Evolutionary conservation across 2,797 vertebrate genomes (phyloP), one percentile per base, ranked within the genome.

Genomic region (Enteromius argenteus): DNA sequence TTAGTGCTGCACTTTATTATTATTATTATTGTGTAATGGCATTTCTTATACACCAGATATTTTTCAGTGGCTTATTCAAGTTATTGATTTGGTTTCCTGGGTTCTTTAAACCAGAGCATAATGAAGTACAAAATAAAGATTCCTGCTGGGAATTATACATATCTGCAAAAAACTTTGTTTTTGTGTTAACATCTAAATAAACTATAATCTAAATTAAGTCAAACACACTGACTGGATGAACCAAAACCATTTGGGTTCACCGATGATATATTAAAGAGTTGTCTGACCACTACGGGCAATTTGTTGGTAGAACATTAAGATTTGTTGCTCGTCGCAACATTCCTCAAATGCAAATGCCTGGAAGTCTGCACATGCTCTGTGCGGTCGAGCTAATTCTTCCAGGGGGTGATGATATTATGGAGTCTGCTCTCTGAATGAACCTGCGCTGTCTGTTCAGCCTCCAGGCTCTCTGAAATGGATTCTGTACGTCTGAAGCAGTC

Each of bases 391-490:
- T 39, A 62, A 51, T 32, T 46, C 80, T 66, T 75, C 44, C 9
- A 13, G 32, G 1, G n/a, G 51, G 32, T 75, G 58, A 75, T 58
- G 23, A 56, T 62, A 37, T 75, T 44, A 80, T 44, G 2, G 21
- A 37, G 51, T 69, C 72, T 85, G 83, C 35, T 79, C 83, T 51
- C 83, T 76, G 62, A 81, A 60, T 85, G 79, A 76, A 81, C 84
- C 78, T 35, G 66, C 0, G 5, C 71, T 67, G 49, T 80, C 76
- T 64, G 69, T 85, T 74, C 71, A 32, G 37, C 84, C 71, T 73
- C 74, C 49, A 77, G 83, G 84, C 69, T 35, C 64, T 81, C 62
- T 76, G 78, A 81, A 81, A 85, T 81, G 71, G 84, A 85, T 81
- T 81, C 62, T 75, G 81, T 75, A 67, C 4, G 37, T 71, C 62